Base-by-base conservation (phyloP, 2,113 vertebrate species). In the Ursus arctos region DNA sequence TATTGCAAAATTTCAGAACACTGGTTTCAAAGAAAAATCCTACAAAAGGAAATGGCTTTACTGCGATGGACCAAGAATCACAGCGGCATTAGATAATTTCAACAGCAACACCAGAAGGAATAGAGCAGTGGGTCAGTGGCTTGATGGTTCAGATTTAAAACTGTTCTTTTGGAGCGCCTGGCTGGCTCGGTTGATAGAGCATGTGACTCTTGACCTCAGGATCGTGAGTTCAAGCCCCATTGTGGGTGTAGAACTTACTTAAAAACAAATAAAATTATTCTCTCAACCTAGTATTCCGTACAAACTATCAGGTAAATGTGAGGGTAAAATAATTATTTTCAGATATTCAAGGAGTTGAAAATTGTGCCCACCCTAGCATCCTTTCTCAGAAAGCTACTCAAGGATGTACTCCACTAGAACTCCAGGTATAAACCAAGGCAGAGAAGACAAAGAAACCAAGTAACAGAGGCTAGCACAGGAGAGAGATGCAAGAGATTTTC, bases 391-490 rank as follows among this genome's bases (percentile, higher is more conserved):
- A 87, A 77, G 47, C 51, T 83, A 31, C 55, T 72, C 49, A 6
- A 90, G 10, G 43, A 79, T 88, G 4, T 43, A 28, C 33, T 77
- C 5, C 49, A 15, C 53, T 87, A 24, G 80, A 90, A 83, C 24
- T 89, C 47, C 93, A 71, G 65, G n/a, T 74, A 57, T 82, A 63
- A 89, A 33, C n/a, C n/a, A 85, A 94, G n/a, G 77, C 69, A 74
- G 65, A 76, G 57, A 55, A 59, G 71, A 63, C 26, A 61, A 90
- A 22, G 22, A 90, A 82, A 57, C 8, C 1, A 57, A 31, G 43
- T 43, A 69, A 21, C 40, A n/a, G 57, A 86, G 19, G 28, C 15
- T 6, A n/a, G 15, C 16, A 28, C 8, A 24, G 26, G 21, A 43
- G 47, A 74, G 12, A 33, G 67, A 15, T 31, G 8, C 49, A 76